These are phyloP conservation scores for Dichetophora obliterata DNA, from an alignment of 2,888 invertebrate species.

Conservation along the genomic window DNA sequence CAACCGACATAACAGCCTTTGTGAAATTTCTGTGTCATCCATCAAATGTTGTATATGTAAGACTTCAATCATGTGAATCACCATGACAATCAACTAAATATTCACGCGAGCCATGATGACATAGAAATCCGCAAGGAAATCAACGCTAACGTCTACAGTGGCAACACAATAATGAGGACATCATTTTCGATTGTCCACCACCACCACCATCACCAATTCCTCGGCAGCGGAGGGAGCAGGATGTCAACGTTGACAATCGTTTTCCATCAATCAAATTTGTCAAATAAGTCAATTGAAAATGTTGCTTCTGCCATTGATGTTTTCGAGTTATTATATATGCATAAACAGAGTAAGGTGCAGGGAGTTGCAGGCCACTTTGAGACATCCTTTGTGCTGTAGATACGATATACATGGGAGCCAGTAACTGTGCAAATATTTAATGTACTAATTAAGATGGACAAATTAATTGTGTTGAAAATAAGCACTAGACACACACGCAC, in stretches of 20 bases:
- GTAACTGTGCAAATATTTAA: constrained; percentile 3
- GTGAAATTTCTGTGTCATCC: background rate
- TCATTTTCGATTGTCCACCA: background rate
- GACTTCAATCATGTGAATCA: background rate
- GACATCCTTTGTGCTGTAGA: background rate
- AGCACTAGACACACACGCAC: background rate
- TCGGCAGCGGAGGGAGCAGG: too few species aligned
- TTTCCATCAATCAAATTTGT: too few species aligned
- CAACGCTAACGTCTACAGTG: background rate
- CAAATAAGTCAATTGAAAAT: too few species aligned
- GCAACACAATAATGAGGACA: background rate
- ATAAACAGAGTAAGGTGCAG: background rate
- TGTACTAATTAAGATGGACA: constrained; percentile 28
- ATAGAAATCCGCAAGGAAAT: constrained; percentile 10
- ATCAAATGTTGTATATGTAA: background rate
- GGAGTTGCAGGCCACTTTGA: background rate
- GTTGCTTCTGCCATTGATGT: background rate
- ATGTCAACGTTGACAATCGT: too few species aligned
- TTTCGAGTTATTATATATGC: background rate
- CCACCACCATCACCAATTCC: too few species aligned
- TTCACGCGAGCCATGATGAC: background rate
- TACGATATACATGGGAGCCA: background rate
- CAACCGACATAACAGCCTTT: background rate
- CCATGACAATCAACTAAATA: background rate
- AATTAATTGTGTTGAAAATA: constrained; percentile 22